Percentiles rank a stretch among this genome's conserved stretches.
These are phyloP conservation scores for Tetrapedia diversipes DNA, from an alignment of 2,888 invertebrate species.

Conservation along the genomic window DNA sequence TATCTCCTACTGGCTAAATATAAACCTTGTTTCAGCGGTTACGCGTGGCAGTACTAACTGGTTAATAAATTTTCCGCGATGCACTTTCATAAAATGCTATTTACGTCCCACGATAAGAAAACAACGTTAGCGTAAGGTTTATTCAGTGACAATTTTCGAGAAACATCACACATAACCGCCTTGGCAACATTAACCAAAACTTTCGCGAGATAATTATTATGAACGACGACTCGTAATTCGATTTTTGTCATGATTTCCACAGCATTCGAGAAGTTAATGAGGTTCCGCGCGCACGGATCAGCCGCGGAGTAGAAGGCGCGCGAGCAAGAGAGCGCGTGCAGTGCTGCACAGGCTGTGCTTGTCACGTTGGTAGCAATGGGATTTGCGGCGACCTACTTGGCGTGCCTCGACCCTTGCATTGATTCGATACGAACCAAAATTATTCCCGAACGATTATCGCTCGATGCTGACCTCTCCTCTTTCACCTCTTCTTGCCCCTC, in stretches of 20 bases:
- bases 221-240: neutral
- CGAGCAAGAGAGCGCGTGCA: conserved; percentile 54
- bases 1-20: conserved; percentile 52
- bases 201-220: neutral
- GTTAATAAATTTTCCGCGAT: conserved; percentile 29
- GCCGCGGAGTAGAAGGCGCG: conserved; percentile 57
- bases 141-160: neutral
- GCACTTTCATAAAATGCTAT: conserved; percentile 16
- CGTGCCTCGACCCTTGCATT: conserved; percentile 82
- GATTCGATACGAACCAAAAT: conserved; percentile 79
- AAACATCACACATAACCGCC: neutral
- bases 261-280: conserved; percentile 60
- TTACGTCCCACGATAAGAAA: neutral
- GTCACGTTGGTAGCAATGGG: conserved; percentile 80
- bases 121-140: too few species aligned
- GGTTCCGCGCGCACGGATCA: conserved; percentile 56
- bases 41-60: conserved; percentile 19
- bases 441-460: conserved; percentile 74
- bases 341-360: conserved; percentile 35
- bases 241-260: neutral
- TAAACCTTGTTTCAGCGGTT: conserved; percentile 41
- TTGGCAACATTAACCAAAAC: neutral
- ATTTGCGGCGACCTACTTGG: conserved; percentile 81
- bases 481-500: neutral
- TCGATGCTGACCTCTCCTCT: conserved; percentile 41